Evolutionary conservation across 2,113 vertebrate genomes (phyloP).

Genomic region (Caretta caretta): DNA sequence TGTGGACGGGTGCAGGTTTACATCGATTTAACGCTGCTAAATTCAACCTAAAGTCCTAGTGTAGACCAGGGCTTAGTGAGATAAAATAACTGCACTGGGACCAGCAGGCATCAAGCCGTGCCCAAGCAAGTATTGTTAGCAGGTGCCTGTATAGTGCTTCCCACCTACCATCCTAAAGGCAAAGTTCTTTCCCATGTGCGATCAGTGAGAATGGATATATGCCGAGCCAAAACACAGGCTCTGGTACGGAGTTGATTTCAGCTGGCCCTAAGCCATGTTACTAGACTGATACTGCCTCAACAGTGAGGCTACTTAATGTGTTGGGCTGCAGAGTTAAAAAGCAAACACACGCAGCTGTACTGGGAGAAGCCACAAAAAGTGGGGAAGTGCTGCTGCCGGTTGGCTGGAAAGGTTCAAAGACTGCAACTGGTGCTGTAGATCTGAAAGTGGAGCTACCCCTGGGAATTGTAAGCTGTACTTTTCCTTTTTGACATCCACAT

Average conservation of each 20-base stretch:
- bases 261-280: not conserved
- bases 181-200: not conserved
- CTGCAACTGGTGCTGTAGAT: not conserved
- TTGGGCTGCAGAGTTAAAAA: not conserved
- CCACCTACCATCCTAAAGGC: not conserved
- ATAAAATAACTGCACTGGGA: not conserved
- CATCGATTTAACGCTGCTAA: too few relatives aligned
- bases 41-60: too few relatives aligned
- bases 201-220: not conserved
- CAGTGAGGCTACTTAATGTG: not conserved
- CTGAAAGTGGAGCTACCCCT: not conserved
- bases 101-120: not conserved
- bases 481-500: not conserved
- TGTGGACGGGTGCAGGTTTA: too few relatives aligned
- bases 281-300: not conserved
- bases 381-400: not conserved
- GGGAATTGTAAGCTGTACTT: not conserved
- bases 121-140: not conserved
- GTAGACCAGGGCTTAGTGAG: not conserved
- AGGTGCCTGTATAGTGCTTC: not conserved
- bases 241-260: fast-evolving
- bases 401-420: not conserved
- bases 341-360: not conserved
- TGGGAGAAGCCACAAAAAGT: not conserved
- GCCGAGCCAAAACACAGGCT: fast-evolving